Percentiles rank a stretch among this genome's conserved stretches.
phyloP scores from a whole-genome alignment of 2,888 invertebrate species.

The Vannuccia rotundouncinata region DNA sequence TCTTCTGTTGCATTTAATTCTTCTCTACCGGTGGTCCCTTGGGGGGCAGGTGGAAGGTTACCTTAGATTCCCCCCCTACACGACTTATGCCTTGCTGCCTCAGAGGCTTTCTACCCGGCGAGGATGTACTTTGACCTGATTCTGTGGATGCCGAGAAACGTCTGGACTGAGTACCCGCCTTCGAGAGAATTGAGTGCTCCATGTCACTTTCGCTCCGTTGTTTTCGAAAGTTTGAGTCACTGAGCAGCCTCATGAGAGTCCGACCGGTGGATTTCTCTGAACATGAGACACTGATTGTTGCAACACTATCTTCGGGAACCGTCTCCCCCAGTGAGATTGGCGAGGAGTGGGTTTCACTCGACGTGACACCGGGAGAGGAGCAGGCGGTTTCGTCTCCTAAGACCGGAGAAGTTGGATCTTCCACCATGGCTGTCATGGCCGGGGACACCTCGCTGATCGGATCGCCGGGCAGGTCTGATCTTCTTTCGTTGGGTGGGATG shows the following conservation, averaged over 20 bases:
- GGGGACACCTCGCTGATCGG: not conserved
- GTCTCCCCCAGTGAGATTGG: not conserved
- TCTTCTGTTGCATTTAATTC: no score
- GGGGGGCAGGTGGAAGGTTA: not conserved
- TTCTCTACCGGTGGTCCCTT: not conserved
- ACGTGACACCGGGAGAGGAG: no score
- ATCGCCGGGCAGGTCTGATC: no score
- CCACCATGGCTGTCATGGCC: not conserved
- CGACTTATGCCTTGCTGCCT: not conserved
- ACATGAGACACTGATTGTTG: not conserved
- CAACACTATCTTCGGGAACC: not conserved
- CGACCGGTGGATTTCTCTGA: no score
- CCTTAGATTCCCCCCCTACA: not conserved
- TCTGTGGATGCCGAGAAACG: not conserved
- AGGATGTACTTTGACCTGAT: not conserved
- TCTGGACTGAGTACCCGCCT: not conserved
- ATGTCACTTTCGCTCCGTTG: not conserved
- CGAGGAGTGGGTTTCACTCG: not conserved
- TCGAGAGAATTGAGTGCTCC: not conserved
- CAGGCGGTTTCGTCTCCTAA: not conserved
- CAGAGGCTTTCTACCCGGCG: not conserved
- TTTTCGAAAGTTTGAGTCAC: not conserved
- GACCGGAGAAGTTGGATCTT: not conserved
- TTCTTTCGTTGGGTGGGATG: no score
- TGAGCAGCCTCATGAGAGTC: not conserved